phyloP scores from a whole-genome alignment of 2,888 invertebrate species.

The Euproctis similis region DNA sequence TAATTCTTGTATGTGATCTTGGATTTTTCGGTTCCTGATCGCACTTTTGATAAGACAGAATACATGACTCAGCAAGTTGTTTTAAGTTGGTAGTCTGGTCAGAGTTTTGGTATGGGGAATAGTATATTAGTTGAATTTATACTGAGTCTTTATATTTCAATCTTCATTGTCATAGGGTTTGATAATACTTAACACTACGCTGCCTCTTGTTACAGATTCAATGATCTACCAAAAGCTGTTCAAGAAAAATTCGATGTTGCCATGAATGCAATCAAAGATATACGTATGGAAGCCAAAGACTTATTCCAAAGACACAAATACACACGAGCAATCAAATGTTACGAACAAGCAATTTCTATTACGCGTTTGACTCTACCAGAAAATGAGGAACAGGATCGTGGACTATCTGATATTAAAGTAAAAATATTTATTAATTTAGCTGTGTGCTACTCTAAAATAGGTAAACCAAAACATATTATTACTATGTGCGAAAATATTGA shows the following conservation, averaged over 20 bases:
- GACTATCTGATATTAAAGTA: constrained; percentile 42
- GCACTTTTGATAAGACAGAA: too few relatives aligned
- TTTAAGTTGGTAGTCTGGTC: too few relatives aligned
- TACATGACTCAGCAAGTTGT: too few relatives aligned
- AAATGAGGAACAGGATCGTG: constrained; percentile 27
- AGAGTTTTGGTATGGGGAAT: too few relatives aligned
- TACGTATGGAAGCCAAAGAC: constrained; percentile 45
- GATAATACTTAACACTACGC: too few relatives aligned
- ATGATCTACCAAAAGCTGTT: constrained; percentile 48
- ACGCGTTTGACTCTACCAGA: constrained; percentile 39
- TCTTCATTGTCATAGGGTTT: too few relatives aligned
- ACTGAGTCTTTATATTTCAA: too few relatives aligned
- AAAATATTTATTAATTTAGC: constrained; percentile 51
- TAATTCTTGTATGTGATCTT: too few relatives aligned
- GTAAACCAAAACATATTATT: constrained; percentile 50
- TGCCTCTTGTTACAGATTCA: constrained; percentile 57
- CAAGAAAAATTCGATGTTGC: constrained; percentile 50
- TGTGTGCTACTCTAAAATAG: constrained; percentile 52
- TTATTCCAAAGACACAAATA: constrained; percentile 40
- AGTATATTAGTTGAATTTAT: too few relatives aligned
- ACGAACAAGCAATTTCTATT: constrained; percentile 49
- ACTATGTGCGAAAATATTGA: constrained; percentile 54
- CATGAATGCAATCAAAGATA: constrained; percentile 41
- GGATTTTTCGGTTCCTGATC: too few relatives aligned
- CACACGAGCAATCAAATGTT: constrained; percentile 39